Evolutionary conservation across 2,888 invertebrate species (phyloP), one percentile per base, ranked within the genome.

Genomic region (Ochropleura leucogaster): DNA sequence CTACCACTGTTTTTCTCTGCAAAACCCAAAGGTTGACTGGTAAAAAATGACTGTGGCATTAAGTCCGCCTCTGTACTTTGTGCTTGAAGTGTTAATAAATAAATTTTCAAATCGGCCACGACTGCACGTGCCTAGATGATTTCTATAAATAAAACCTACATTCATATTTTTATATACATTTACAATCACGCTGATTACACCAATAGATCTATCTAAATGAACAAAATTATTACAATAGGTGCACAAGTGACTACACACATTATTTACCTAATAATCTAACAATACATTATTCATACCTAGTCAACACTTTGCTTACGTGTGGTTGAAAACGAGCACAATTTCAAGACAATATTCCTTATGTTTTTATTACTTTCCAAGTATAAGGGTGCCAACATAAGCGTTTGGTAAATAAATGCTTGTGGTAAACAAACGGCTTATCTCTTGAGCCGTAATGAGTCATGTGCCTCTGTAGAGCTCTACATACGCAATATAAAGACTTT

Each of bases 401-500:
- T 75, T 76, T 60, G 60, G 76, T 76, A 79, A 77, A 83, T 85
- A 85, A 76, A 74, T 74, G 81, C 63, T 67, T 42, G 68, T 51
- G 69, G 69, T 64, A 77, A 79, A 85, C 79, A 83, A 72, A 81
- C 60, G 55, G 74, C 74, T 85, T 84, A 82, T 85, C 82, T 78
- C 63, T 80, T 79, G 77, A 79, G 83, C 82, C 76, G 40, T 84
- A 84, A 85, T 84, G 79, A 85, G 73, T 74, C 67, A 83, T 82
- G 72, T 47, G 64, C 53, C 47, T 62, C 71, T 77, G 76, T 70
- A 79, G 76, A 62, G 79, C 72, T 72, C 60, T 65, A 70, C 75
- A 68, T 79, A 75, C 68, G 62, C 59, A 72, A 74, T 82, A 80
- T 80, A 60, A 69, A 73, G 57, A 70, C 69, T 46, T 55, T n/a